A percentile compares a stretch with the other conserved stretches of the same genome.
These are phyloP conservation scores for Drosophila nigricruria DNA, from an alignment of 2,888 invertebrate species.

Conservation along the genomic window DNA sequence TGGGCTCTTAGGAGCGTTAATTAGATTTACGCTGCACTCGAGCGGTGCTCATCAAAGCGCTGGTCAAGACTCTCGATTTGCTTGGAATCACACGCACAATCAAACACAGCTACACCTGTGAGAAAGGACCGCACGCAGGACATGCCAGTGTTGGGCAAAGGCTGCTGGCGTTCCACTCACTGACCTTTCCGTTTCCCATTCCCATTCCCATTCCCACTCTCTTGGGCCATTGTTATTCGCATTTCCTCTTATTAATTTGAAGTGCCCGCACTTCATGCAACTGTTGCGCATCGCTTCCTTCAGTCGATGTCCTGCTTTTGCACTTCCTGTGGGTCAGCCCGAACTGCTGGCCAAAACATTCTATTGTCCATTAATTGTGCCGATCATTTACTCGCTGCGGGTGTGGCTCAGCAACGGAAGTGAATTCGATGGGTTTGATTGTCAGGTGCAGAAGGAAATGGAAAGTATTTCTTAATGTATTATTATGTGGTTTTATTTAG, in stretches of 20 bases:
- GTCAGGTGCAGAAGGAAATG: neutral
- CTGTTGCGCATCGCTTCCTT: conserved; percentile 74
- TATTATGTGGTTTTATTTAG: neutral
- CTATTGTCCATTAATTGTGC: conserved; percentile 70
- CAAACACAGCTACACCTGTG: conserved; percentile 64
- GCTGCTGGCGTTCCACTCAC: conserved; percentile 54
- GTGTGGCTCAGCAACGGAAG: conserved; percentile 30
- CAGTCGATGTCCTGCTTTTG: conserved; percentile 30
- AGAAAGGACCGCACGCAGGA: conserved; percentile 75
- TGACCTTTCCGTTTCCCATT: conserved; percentile 54
- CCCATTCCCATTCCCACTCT: conserved; percentile 19
- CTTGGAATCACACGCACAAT: conserved; percentile 62
- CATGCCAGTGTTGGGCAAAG: conserved; percentile 27
- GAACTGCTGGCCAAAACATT: conserved; percentile 64
- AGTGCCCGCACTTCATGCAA: conserved; percentile 76
- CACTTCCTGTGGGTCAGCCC: conserved; percentile 68
- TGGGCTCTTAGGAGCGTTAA: conserved; percentile 61
- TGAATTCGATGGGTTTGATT: conserved; percentile 20
- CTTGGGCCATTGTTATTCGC: conserved; percentile 64
- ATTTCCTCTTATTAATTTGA: conserved; percentile 75
- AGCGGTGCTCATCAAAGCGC: conserved; percentile 64
- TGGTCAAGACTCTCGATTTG: conserved; percentile 56
- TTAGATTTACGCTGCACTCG: conserved; percentile 67
- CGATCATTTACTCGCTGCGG: conserved; percentile 37
- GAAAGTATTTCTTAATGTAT: neutral